Evolutionary conservation across 2,113 vertebrate species (phyloP).

Genomic region (Pelecanoides urinatrix): DNA sequence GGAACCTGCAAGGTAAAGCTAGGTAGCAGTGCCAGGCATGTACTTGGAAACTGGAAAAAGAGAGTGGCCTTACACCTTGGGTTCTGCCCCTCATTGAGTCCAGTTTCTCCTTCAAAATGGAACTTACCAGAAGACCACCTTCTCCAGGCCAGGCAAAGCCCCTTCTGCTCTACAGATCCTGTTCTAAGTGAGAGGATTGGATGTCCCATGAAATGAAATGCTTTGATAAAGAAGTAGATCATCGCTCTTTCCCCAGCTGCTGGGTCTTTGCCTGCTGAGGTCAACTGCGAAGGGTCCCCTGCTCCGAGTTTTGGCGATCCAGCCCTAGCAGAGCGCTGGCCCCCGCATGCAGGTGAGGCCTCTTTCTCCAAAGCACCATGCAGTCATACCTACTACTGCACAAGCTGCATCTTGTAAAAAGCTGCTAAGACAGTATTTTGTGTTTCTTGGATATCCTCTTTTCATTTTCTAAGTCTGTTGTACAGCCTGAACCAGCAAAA

Average conservation of each 20-base stretch:
- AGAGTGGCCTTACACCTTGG: not conserved
- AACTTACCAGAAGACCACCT: not conserved
- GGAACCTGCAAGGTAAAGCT: not conserved
- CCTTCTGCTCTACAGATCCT: not conserved
- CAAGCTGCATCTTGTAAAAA: not conserved
- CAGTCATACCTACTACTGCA: not conserved
- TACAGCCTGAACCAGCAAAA: not conserved
- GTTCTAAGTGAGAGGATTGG: not conserved
- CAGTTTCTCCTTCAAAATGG: not conserved
- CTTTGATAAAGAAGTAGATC: not conserved
- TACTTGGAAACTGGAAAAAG: not conserved
- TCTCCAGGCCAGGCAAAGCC: not conserved
- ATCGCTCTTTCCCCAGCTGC: not conserved
- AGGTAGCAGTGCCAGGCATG: not conserved
- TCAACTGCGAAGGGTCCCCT: fast-evolving
- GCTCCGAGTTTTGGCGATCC: not conserved
- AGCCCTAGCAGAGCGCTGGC: not conserved
- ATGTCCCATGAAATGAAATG: not conserved
- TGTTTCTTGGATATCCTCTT: not conserved
- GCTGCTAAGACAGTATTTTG: fast-evolving
- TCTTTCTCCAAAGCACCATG: not conserved
- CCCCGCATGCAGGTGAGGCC: not conserved
- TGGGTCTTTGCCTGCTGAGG: not conserved
- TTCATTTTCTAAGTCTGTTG: not conserved
- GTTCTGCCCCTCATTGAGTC: not conserved